phyloP scores from a whole-genome alignment of 2,797 vertebrate genomes.

The Enteromius paludinosus region DNA sequence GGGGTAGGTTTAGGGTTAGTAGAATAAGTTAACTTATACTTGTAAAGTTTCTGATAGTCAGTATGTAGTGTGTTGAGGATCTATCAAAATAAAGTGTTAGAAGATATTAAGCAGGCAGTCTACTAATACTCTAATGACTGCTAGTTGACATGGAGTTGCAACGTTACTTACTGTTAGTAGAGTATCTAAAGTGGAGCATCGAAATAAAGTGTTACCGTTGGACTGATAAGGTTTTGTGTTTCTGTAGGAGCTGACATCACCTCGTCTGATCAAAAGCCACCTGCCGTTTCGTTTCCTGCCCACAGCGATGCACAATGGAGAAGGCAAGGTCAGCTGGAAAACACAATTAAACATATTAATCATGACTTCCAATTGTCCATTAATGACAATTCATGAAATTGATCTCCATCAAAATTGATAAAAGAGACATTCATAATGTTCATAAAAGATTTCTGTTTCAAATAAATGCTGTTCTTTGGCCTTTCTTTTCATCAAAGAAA shows the following conservation, averaged over 20 bases:
- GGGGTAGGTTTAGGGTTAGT: no score
- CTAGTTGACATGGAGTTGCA: no score
- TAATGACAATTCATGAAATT: background rate
- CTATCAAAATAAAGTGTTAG: no score
- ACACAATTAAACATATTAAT: background rate
- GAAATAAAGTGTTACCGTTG: no score
- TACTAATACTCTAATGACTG: no score
- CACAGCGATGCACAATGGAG: constrained; percentile 91
- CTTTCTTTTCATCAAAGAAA: background rate
- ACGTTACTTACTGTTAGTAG: no score
- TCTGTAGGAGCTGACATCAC: constrained; percentile 91
- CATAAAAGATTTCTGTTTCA: background rate
- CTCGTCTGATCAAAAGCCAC: constrained; percentile 98
- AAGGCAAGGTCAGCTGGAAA: constrained; percentile 87
- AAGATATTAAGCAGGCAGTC: no score
- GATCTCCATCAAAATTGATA: background rate
- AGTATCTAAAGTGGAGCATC: no score
- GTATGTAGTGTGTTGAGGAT: no score
- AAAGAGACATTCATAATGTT: background rate
- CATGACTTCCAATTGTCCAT: background rate
- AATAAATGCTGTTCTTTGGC: background rate
- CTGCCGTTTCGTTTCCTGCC: constrained; percentile 95
- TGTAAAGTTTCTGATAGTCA: no score
- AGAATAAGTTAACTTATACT: no score
- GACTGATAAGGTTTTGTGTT: constrained; percentile 4